Base-by-base conservation (phyloP, 2,797 vertebrate species). In the Tokudaia muenninki region DNA sequence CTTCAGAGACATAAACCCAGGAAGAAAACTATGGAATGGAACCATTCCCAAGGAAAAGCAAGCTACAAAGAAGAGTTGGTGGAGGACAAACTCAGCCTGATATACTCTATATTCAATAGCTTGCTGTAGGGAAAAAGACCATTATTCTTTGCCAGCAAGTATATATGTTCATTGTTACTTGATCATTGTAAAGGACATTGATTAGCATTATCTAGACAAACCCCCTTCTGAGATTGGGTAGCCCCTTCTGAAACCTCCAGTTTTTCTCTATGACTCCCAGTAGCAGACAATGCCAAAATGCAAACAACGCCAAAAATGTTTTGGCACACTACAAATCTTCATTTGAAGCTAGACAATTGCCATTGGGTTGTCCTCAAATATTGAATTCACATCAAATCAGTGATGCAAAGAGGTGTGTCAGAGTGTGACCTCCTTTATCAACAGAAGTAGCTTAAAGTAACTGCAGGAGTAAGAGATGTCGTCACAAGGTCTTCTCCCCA, bases 301-400 rank as follows among this genome's bases (percentile, higher is more conserved):
- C 12, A 70, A 87, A 75, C 41, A 65, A 22, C 52, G 77, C n/a
- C 77, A 93, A 83, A 86, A 86, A 82, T 84, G 34, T 57, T 75
- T 41, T 44, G 65, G 83, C 65, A 77, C 10, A 31, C 80, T 80
- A 41, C 61, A 84, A 72, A 84, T 90, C 67, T 22, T 57, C 47
- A 65, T 55, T 83, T 52, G 88, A 95, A 94, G 77, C 61, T 59
- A n/a, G 52, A 94, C 37, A 34, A 78, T 84, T 19, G 55, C 14
- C 79, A 14, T 77, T 90, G 44, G 4, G 21, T 92, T 95, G 96
- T 90, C 34, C 96, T 96, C 24, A 96, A 92, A 88, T 93, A 95
- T 86, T 29, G 90, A 93, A 95, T 95, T 97, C 75, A 92, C 61
- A 90, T 79, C 59, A 94, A 95, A 77, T 79, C 79, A 90, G 86